Evolutionary conservation across 1,140 invertebrate species (phyloP), one percentile per base, ranked within the genome.

Genomic region (Physella acuta): DNA sequence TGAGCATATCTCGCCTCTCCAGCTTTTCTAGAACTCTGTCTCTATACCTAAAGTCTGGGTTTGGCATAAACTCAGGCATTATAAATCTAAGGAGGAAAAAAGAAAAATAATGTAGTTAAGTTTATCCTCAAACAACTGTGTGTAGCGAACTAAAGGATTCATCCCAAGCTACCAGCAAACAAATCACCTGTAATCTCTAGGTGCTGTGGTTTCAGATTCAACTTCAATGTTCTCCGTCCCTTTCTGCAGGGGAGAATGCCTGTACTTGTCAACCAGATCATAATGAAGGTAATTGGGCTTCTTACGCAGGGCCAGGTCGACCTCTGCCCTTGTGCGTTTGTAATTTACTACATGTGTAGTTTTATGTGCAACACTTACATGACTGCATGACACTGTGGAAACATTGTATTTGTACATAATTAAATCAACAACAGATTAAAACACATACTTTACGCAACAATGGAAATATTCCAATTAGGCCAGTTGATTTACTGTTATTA

Each of bases 1-100:
- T 90, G 1, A 98, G 76, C 97, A 99, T 99, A 83, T 99, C 97
- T 62, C 88, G 86, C 68, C 96, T 88, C 79, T 98, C 95, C 16
- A 99, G 82, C 82, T 91, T 94, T 84, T 99, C 97, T 73, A 90
- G 85, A 0, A 98, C 78, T 26, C 84, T 76, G 85, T 99, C 95
- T 71, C 97, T 85, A 79, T 89, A 90, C 80, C 90, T 85, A 14
- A 90, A 86, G 72, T 92, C 90, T 0, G 94, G 93, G 84, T 94
- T 90, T 2, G 95, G 95, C 56, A 99, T 83, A 88, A 99, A 98
- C 86, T 99, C 97, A 5, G 94, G 94, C 86, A 96, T 98, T 37
- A 92, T 86, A 83, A 91, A 90, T 78, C 95, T 89, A 64, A 26
- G 70, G 68, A 39, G 31, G 17, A 67, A 59, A 31, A 51, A 33